Evolutionary conservation across 2,113 vertebrate genomes (phyloP).

Genomic region (Odobenus rosmarus): DNA sequence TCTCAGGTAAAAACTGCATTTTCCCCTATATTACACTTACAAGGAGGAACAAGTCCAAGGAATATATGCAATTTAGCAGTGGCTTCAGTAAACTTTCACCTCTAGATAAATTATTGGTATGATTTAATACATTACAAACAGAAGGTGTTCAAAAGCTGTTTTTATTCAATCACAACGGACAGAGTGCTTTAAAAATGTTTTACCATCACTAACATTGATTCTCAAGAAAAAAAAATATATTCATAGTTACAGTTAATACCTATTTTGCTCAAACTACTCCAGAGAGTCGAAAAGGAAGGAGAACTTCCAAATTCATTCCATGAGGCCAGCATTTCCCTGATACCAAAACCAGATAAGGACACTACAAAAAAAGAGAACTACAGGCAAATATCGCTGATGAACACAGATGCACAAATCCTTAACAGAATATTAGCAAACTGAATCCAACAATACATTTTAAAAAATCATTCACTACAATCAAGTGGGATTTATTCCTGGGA

Average conservation of each 20-base stretch:
- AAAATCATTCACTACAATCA: neutral
- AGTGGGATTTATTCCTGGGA: neutral
- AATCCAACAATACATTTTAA: neutral
- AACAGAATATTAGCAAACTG: neutral
- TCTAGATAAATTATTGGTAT: conserved; percentile 51
- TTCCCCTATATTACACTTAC: neutral
- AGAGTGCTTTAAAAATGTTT: conserved; percentile 57
- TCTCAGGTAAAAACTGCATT: conserved; percentile 36
- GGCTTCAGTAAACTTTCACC: conserved; percentile 52
- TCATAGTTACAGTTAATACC: neutral
- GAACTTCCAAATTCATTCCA: neutral
- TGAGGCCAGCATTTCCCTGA: neutral
- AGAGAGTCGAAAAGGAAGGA: neutral
- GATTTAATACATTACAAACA: conserved; percentile 41
- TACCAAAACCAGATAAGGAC: neutral
- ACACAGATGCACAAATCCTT: neutral
- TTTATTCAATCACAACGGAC: conserved; percentile 6
- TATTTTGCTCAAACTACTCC: neutral
- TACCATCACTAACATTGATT: conserved; percentile 26
- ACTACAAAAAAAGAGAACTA: neutral
- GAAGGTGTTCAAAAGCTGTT: conserved; percentile 41
- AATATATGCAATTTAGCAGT: conserved; percentile 19
- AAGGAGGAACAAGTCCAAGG: neutral
- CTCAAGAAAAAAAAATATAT: conserved; percentile 54
- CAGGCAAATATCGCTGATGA: neutral